phyloP scores from a whole-genome alignment of 2,113 vertebrate genomes.

The Odocoileus virginianus region DNA sequence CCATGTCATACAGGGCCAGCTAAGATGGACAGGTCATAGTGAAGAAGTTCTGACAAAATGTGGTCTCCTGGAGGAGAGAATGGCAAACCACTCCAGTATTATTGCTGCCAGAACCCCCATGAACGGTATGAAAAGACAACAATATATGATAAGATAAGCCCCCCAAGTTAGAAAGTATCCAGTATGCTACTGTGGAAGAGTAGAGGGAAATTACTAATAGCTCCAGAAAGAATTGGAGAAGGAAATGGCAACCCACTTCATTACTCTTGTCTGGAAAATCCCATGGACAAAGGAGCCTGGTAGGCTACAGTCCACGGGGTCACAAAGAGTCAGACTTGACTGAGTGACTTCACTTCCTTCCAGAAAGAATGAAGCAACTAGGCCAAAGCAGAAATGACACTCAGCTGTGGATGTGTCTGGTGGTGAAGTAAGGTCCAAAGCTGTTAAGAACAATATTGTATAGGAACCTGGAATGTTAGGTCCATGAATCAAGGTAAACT shows the following conservation, averaged over 20 bases:
- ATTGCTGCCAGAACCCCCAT: neutral
- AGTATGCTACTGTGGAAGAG: neutral
- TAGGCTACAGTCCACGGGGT: neutral
- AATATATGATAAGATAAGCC: neutral
- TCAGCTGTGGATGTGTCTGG: neutral
- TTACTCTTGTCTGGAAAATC: neutral
- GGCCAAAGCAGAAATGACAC: neutral
- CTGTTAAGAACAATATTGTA: neutral
- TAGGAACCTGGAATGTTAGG: neutral
- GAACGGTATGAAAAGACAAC: neutral
- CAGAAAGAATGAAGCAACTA: neutral
- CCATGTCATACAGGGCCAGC: neutral
- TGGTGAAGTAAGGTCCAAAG: neutral
- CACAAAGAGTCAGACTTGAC: neutral
- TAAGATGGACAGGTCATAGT: neutral
- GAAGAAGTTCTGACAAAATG: neutral
- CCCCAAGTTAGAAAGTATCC: neutral
- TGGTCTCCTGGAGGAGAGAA: neutral
- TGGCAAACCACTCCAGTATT: neutral
- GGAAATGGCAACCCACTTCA: neutral
- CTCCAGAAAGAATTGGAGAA: neutral
- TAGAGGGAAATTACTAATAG: neutral
- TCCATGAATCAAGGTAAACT: neutral
- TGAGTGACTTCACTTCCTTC: neutral
- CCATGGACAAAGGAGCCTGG: fast-evolving